These are phyloP conservation scores for Acrobasis suavella DNA, from an alignment of 2,888 invertebrate genomes.

Conservation along the genomic window DNA sequence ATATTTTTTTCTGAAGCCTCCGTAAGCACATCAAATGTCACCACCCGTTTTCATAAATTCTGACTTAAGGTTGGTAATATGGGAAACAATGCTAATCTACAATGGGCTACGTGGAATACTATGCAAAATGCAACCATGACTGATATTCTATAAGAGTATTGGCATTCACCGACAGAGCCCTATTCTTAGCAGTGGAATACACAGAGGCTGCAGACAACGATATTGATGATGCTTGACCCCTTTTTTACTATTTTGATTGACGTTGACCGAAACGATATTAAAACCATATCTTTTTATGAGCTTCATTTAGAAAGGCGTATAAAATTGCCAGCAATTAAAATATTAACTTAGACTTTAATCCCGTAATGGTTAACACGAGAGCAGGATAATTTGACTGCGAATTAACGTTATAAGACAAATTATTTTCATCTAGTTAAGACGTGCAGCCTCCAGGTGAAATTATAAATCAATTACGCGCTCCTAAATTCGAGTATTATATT, in stretches of 20 bases:
- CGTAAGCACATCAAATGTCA: no score
- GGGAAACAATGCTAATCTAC: no score
- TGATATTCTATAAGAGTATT: no score
- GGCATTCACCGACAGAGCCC: no score
- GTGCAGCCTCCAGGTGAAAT: slow-evolving; percentile 16
- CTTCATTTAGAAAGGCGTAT: slow-evolving; percentile 1
- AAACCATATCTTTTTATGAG: neutral
- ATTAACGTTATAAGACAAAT: slow-evolving; percentile 20
- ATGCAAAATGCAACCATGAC: no score
- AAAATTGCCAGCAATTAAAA: slow-evolving; percentile 13
- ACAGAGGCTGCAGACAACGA: no score
- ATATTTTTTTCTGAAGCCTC: no score
- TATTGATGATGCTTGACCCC: no score
- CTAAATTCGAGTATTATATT: slow-evolving; percentile 21
- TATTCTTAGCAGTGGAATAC: no score
- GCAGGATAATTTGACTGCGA: slow-evolving; percentile 11
- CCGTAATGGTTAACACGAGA: slow-evolving; percentile 15
- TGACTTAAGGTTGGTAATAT: no score
- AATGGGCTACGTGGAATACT: no score
- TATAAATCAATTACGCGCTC: slow-evolving; percentile 22
- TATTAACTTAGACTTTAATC: slow-evolving; percentile 9
- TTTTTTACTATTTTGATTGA: neutral
- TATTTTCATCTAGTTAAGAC: slow-evolving; percentile 21
- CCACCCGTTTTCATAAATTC: no score
- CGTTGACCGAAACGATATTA: neutral